Percentiles rank a stretch among this genome's conserved stretches.
phyloP scores from a whole-genome alignment of 2,113 vertebrate species.

The Camarhynchus parvulus region DNA sequence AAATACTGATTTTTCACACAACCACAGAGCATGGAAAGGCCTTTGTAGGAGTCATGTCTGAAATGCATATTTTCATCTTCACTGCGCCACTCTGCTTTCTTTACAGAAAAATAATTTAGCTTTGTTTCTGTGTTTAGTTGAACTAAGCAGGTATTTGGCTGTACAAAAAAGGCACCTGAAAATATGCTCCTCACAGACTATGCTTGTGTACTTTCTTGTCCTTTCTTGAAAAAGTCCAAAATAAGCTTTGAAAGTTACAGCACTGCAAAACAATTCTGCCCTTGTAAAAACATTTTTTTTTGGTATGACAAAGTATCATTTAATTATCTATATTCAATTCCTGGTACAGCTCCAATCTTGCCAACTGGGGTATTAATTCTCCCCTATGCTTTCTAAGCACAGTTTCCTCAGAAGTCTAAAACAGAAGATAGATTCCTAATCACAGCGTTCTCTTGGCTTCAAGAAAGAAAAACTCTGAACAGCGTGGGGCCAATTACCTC shows the following conservation, averaged over 20 bases:
- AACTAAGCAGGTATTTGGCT: not conserved
- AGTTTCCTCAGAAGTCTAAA: constrained; percentile 19
- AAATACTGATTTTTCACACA: not conserved
- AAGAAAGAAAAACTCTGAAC: constrained; percentile 41
- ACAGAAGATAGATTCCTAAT: constrained; percentile 40
- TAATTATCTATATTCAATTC: constrained; percentile 6
- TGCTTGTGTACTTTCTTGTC: not conserved
- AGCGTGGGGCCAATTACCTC: constrained; percentile 54
- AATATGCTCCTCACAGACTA: not conserved
- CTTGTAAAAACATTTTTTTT: not conserved
- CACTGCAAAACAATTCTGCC: not conserved
- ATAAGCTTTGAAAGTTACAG: not conserved
- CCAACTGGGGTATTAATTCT: not conserved
- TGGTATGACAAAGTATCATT: not conserved
- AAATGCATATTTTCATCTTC: not conserved
- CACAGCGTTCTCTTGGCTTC: constrained; percentile 18
- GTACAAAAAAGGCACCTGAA: not conserved
- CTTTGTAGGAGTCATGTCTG: not conserved
- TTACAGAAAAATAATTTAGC: not conserved
- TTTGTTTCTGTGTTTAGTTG: not conserved
- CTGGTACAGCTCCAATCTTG: not conserved
- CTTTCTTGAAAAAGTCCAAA: not conserved
- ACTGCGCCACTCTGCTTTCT: not conserved
- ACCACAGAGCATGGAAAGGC: not conserved
- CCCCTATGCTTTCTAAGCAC: not conserved